These are phyloP conservation scores for Eupithecia vulgata DNA, from an alignment of 2,888 invertebrate genomes.

Conservation along the genomic window DNA sequence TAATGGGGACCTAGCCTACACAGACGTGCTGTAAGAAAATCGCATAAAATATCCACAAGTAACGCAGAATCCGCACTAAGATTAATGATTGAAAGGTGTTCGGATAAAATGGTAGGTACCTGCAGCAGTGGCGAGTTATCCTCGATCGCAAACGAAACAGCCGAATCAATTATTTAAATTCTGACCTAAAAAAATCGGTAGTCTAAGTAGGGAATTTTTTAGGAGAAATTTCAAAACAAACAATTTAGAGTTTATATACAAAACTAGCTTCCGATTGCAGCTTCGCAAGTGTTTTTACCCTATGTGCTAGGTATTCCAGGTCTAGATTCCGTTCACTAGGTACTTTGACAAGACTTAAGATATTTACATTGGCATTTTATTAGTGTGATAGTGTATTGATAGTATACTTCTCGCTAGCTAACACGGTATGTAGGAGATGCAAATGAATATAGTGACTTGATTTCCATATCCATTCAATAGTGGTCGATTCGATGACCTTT, in stretches of 20 bases:
- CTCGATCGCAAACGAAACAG: slow-evolving; percentile 13
- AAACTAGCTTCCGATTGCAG: neutral
- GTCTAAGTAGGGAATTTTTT: neutral
- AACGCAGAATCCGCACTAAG: slow-evolving; percentile 16
- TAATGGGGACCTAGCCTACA: neutral
- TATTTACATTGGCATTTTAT: neutral
- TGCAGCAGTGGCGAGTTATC: slow-evolving; percentile 30
- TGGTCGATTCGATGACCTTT: slow-evolving; percentile 50
- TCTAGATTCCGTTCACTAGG: neutral
- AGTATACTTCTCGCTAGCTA: neutral
- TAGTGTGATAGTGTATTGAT: neutral
- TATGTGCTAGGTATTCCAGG: neutral
- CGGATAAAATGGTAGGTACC: slow-evolving; percentile 26
- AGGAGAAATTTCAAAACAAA: neutral
- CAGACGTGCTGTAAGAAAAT: neutral
- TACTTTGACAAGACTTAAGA: neutral
- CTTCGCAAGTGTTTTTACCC: neutral
- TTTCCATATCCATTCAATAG: slow-evolving; percentile 59
- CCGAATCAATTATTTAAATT: neutral
- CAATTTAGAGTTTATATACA: neutral
- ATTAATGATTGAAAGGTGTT: slow-evolving; percentile 38
- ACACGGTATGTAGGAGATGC: slow-evolving; percentile 39
- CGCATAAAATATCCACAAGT: neutral
- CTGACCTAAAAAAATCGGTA: slow-evolving; percentile 1
- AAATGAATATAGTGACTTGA: slow-evolving; percentile 56